Evolutionary conservation across 2,888 invertebrate genomes (phyloP).

Genomic region (Theretra japonica): DNA sequence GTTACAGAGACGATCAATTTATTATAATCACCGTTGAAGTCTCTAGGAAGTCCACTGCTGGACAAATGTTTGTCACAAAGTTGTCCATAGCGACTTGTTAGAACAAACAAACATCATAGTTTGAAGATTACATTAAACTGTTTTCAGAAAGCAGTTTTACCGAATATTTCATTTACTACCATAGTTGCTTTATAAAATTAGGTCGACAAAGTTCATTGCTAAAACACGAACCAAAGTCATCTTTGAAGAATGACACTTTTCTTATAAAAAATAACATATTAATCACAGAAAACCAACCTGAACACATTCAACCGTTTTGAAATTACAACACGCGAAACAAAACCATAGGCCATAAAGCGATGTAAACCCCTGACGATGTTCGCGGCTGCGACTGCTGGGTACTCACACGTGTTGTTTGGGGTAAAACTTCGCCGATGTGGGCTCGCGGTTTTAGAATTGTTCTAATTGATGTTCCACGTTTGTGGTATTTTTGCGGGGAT

Average conservation of each 20-base stretch:
- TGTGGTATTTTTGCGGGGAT: slow-evolving; percentile 5
- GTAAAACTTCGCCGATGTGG: slow-evolving; percentile 44
- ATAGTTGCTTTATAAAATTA: too few species aligned
- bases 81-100: too few species aligned
- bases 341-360: slow-evolving; percentile 9
- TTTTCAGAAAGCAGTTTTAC: too few species aligned
- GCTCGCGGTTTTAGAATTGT: slow-evolving; percentile 30
- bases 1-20: background rate
- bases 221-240: too few species aligned
- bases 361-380: slow-evolving; percentile 8
- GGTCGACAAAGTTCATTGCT: too few species aligned
- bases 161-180: too few species aligned
- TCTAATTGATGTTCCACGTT: slow-evolving; percentile 24
- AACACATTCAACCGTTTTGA: slow-evolving; percentile 5
- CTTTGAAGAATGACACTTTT: too few species aligned
- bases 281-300: background rate
- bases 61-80: background rate
- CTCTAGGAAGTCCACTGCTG: background rate
- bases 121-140: background rate
- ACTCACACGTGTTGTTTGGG: slow-evolving; percentile 37
- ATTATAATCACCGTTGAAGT: background rate
- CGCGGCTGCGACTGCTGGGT: slow-evolving; percentile 21
- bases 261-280: too few species aligned
- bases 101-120: background rate
- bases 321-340: slow-evolving; percentile 8